phyloP scores from a whole-genome alignment of 2,888 invertebrate species.

The Creontiades dilutus region DNA sequence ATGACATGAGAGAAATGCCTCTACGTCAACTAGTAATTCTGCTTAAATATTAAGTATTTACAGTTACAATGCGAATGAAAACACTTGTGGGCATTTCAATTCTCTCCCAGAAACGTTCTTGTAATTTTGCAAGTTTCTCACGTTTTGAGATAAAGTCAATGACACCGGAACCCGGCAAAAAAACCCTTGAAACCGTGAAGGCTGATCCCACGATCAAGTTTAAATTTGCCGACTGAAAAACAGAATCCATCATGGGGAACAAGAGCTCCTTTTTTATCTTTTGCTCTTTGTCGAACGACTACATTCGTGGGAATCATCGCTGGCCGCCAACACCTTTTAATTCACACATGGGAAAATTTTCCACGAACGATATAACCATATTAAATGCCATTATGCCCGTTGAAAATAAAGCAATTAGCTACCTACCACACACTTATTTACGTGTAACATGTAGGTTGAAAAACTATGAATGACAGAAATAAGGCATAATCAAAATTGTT shows the following conservation, averaged over 20 bases:
- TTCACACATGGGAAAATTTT: not conserved
- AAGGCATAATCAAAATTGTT: too few species aligned
- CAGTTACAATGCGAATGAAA: not conserved
- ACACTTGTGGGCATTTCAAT: not conserved
- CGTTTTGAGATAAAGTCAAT: slow-evolving; percentile 33
- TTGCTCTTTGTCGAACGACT: too few species aligned
- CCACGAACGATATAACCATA: not conserved
- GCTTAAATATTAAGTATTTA: not conserved
- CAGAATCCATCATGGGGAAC: slow-evolving; percentile 19
- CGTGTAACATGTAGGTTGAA: too few species aligned
- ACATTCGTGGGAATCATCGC: not conserved
- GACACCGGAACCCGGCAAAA: slow-evolving; percentile 26
- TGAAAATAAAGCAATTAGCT: too few species aligned
- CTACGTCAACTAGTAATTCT: not conserved
- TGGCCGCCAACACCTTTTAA: not conserved
- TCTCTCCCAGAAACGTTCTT: not conserved
- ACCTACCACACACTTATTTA: too few species aligned
- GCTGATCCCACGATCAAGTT: slow-evolving; percentile 62
- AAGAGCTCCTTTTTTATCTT: not conserved
- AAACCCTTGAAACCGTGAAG: slow-evolving; percentile 44
- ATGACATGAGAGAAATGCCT: not conserved
- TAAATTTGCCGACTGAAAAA: slow-evolving; percentile 9
- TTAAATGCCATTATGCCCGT: too few species aligned
- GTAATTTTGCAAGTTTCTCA: slow-evolving; percentile 34
- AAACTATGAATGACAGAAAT: too few species aligned